Evolutionary conservation across 2,113 vertebrate species (phyloP).

Genomic region (Catagonus wagneri): DNA sequence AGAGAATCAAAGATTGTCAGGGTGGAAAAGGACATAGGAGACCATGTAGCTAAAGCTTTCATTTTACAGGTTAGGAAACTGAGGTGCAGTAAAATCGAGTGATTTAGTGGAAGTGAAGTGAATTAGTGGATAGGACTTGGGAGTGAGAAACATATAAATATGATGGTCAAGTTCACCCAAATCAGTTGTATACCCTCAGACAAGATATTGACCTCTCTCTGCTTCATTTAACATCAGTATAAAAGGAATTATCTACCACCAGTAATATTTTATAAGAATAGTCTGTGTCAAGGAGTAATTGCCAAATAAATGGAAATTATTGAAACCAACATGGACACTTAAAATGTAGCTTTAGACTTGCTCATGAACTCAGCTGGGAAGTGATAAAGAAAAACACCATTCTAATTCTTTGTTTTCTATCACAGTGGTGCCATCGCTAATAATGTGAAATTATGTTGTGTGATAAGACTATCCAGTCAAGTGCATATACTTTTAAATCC

Average conservation of each 20-base stretch:
- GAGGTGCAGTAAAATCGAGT: not conserved
- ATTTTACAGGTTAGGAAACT: not conserved
- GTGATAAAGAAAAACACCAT: not conserved
- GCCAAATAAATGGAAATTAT: constrained; percentile 4
- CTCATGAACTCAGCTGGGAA: not conserved
- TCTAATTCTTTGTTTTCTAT: not conserved
- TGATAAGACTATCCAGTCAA: not conserved
- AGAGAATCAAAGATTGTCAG: not conserved
- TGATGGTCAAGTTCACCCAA: not conserved
- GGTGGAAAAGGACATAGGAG: not conserved
- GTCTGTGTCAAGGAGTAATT: constrained; percentile 1
- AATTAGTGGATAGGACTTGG: not conserved
- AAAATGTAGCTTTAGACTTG: constrained; percentile 5
- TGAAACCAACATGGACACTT: not conserved
- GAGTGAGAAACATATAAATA: not conserved
- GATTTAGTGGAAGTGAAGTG: not conserved
- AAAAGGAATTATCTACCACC: not conserved
- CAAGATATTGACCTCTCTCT: not conserved
- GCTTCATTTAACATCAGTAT: not conserved
- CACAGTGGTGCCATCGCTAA: not conserved
- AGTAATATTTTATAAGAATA: constrained; percentile 20
- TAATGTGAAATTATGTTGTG: not conserved
- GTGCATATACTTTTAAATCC: not conserved
- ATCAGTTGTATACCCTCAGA: not conserved
- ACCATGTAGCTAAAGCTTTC: not conserved